Evolutionary conservation across 1,140 invertebrate genomes (phyloP), one percentile per base, ranked within the genome.

Genomic region (Caenorhabditis tropicalis): DNA sequence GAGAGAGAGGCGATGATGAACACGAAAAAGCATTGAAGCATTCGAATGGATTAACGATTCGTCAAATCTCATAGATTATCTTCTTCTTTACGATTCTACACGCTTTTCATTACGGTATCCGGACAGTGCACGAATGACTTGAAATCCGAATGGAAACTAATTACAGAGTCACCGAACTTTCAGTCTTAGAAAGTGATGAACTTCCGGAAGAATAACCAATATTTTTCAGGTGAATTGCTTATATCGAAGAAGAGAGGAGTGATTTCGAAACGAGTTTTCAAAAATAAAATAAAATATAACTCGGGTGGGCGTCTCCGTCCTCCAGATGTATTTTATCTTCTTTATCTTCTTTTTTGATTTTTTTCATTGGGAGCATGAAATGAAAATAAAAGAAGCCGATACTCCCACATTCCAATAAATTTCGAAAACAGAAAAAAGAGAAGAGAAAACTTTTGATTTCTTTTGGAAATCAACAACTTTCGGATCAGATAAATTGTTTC

Each of bases 11-110:
- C 43, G 65, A 74, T 74, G 33, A 74, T 43, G 36, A 74, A 43
- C 65, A 74, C 43, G 65, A 46, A 65, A 65, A 74, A 46, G 16
- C 65, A 74, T 74, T 74, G 65, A 74, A 74, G 65, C 65, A 74
- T 74, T 39, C 65, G 36, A n/a, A 46, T 74, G 29, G 24, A 36
- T 2, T 10, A n/a, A 74, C 33, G 12, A 65, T 36, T 36, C n/a
- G 16, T 65, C n/a, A 33, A 65, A 36, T 65, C 33, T 36, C 31
- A 36, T 19, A 65, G 31, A 65, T 36, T 36, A 36, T 65, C 58
- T 19, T 5, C 6, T 4, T 58, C 53, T 43, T 43, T 12, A 43
- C 12, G 39, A 12, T n/a, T n/a, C n/a, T n/a, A n/a, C n/a, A n/a
- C n/a, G n/a, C n/a, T n/a, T n/a, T n/a, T n/a, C n/a, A n/a, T n/a